Percentiles rank a stretch among this genome's conserved stretches.
These are phyloP conservation scores for Calcarius ornatus DNA, from an alignment of 2,113 vertebrate genomes.

Conservation along the genomic window DNA sequence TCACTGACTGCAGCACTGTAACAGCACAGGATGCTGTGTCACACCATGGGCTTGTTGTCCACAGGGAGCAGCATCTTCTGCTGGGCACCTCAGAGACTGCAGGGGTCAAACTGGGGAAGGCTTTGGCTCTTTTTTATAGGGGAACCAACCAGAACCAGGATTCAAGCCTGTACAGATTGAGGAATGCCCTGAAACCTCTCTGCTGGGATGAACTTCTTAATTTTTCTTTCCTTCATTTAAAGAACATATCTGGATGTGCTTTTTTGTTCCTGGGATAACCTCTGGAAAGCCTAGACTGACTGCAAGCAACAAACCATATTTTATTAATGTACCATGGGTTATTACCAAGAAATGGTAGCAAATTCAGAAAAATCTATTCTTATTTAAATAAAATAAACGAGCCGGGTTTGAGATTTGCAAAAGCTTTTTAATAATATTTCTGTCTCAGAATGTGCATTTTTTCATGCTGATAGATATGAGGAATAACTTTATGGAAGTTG, in stretches of 20 bases:
- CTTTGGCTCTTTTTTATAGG: not conserved
- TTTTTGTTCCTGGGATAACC: not conserved
- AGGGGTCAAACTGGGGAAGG: not conserved
- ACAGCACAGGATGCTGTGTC: not conserved
- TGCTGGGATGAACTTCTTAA: not conserved
- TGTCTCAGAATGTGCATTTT: not conserved
- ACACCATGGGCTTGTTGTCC: not conserved
- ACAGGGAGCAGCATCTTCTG: not conserved
- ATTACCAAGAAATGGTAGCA: not conserved
- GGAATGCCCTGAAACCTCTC: not conserved
- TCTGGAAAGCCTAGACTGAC: not conserved
- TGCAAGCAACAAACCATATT: not conserved
- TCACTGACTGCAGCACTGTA: not conserved
- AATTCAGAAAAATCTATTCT: not conserved
- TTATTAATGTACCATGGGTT: not conserved
- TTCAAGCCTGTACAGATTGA: not conserved
- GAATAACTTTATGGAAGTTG: not conserved
- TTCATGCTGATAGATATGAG: not conserved
- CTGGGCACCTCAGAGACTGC: not conserved
- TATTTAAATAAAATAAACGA: not conserved
- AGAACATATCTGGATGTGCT: not conserved
- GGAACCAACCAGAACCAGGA: not conserved
- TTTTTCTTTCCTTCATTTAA: not conserved
- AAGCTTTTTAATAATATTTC: not conserved
- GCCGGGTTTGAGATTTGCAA: not conserved